Conservation (phyloP, 2,113 vertebrate species). For the Microtus ochrogaster region DNA sequence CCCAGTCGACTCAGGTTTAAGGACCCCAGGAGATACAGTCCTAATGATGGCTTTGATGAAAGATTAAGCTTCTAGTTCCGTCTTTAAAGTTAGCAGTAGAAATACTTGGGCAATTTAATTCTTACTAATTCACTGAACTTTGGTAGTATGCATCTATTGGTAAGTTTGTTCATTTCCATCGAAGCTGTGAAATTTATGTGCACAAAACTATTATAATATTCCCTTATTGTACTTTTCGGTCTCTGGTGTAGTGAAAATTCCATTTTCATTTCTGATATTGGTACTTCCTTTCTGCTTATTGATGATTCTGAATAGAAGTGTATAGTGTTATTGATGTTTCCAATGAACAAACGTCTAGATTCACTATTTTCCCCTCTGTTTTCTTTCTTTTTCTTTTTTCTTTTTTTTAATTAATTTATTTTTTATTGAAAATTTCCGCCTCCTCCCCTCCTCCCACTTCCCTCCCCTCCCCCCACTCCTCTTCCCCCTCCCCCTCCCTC, state of each 20-base stretch:
- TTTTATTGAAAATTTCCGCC: too few relatives aligned
- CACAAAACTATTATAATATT: background rate
- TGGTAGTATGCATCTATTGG: background rate
- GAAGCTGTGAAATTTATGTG: slow-evolving; percentile 1
- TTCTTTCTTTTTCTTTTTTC: background rate
- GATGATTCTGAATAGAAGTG: background rate
- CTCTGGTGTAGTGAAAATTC: background rate
- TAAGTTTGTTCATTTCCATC: background rate
- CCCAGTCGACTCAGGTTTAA: background rate
- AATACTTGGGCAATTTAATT: background rate
- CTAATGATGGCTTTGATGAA: background rate
- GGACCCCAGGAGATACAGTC: background rate
- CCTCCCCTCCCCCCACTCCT: too few relatives aligned
- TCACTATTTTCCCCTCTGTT: background rate
- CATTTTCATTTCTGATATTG: background rate
- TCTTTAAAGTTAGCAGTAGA: background rate
- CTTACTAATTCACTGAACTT: background rate
- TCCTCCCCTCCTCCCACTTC: too few relatives aligned
- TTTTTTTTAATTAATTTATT: too few relatives aligned
- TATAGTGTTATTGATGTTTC: slow-evolving; percentile 8
- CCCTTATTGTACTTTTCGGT: background rate
- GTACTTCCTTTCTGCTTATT: background rate
- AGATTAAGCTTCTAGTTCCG: background rate
- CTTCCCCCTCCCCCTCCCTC: too few relatives aligned
- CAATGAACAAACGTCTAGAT: background rate